Base-by-base conservation (phyloP, 2,797 vertebrate species). In the Macrochelys suwanniensis region DNA sequence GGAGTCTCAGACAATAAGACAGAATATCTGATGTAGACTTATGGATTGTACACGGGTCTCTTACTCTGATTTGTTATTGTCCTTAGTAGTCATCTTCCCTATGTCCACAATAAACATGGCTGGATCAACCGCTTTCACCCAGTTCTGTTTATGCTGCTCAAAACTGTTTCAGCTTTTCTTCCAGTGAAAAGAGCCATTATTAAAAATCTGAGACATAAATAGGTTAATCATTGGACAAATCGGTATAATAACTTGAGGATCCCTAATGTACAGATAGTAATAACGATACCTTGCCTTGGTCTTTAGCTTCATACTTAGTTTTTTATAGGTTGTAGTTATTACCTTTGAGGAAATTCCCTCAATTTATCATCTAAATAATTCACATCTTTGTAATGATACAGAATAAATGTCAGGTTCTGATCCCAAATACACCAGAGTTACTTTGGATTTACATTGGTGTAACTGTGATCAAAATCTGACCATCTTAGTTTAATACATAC, bases 401-500 rank as follows among this genome's bases (percentile, higher is more conserved):
- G 7, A 26, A 28, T 31, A 68, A 68, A 21, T 37, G 65, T 17
- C 65, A 68, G n/a, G n/a, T 37, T 37, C n/a, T 68, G 15, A 37
- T 68, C 65, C 9, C 65, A 68, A 37, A 11, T 68, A 37, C 19
- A 19, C n/a, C n/a, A 37, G 4, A 76, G 0, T 84, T 79, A 28
- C 3, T 82, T 76, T 3, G 1, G 56, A 79, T 82, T 92, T 90
- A 83, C 78, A 19, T 81, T 90, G 31, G 12, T 56, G 31, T 26
- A 90, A 15, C 47, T 80, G 33, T 81, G 4, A 82, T 81, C 49
- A 78, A 42, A 96, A 90, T 51, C 10, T 17, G 83, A 37, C 51
- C 85, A 91, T 92, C 59, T 49, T 65, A 80, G 8, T 78, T 94
- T 31, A 79, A 23, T 26, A 9, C 54, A 15, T 5, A 28, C 51